These are phyloP conservation scores for Fulica atra DNA, from an alignment of 2,113 vertebrate species.

Conservation along the genomic window DNA sequence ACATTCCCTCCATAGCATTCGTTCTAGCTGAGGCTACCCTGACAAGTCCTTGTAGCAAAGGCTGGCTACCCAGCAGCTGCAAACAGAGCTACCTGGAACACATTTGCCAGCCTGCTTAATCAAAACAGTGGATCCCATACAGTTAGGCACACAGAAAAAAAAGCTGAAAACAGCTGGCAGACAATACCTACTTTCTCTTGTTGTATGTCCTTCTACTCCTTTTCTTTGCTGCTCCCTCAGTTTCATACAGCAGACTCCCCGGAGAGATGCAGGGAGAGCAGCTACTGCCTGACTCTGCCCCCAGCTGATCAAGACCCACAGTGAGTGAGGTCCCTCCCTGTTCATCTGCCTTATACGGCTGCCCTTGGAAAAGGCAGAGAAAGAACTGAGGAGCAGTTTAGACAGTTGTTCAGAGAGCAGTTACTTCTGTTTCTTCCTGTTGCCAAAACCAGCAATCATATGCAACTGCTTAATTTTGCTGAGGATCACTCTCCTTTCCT, in stretches of 20 bases:
- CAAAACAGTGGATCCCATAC: background rate
- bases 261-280: background rate
- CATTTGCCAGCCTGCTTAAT: background rate
- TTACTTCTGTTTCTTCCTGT: background rate
- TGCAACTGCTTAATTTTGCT: background rate
- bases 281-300: background rate
- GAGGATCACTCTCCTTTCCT: background rate
- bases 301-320: constrained; percentile 5
- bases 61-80: background rate
- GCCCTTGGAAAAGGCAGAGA: background rate
- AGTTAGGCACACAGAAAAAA: background rate
- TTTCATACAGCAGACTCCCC: background rate
- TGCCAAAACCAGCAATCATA: background rate
- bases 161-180: background rate
- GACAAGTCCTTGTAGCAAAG: background rate
- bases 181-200: constrained; percentile 10
- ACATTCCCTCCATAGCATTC: background rate
- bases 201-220: background rate
- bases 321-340: constrained; percentile 12
- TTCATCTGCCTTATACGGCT: constrained; percentile 34
- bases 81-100: background rate
- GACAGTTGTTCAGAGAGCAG: background rate
- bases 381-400: background rate
- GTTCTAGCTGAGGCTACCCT: background rate
- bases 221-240: background rate